Evolutionary conservation across 2,888 invertebrate species (phyloP).

Genomic region (Macrosoma leucophasiata): DNA sequence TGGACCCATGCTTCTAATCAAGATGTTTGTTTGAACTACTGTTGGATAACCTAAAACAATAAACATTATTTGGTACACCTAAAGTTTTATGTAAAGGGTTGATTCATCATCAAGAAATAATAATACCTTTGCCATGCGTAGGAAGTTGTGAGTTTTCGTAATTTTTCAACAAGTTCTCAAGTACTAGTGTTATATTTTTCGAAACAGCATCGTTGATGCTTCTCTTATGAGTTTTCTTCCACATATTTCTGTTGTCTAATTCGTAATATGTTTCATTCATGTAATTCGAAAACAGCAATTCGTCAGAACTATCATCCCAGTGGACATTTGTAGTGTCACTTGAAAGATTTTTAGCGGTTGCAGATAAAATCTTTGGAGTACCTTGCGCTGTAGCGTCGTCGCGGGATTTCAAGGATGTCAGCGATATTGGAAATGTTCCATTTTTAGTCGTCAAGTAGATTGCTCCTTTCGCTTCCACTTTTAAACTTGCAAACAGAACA

Average conservation of each 20-base stretch:
- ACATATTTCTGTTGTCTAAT: constrained; percentile 33
- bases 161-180: constrained; percentile 91
- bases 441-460: constrained; percentile 71
- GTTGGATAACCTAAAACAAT: constrained; percentile 86
- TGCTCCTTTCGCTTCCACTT: constrained; percentile 60
- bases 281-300: constrained; percentile 51
- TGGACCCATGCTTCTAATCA: constrained; percentile 94
- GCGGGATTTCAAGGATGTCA: constrained; percentile 53
- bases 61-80: no score
- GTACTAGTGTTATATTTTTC: constrained; percentile 87
- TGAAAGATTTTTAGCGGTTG: constrained; percentile 50
- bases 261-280: constrained; percentile 53
- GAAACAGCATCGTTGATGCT: constrained; percentile 84
- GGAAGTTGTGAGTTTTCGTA: constrained; percentile 93
- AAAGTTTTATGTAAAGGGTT: no score
- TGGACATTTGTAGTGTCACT: constrained; percentile 34
- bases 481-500: constrained; percentile 37
- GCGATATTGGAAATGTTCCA: constrained; percentile 70
- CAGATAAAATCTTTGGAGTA: constrained; percentile 54
- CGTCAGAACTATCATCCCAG: constrained; percentile 47
- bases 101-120: no score
- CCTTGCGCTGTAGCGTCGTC: constrained; percentile 46
- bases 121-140: constrained; percentile 89
- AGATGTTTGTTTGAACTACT: constrained; percentile 89
- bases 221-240: constrained; percentile 56